Evolutionary conservation across 2,113 vertebrate species (phyloP), one percentile per base, ranked within the genome.

Genomic region (Melozone crissalis): DNA sequence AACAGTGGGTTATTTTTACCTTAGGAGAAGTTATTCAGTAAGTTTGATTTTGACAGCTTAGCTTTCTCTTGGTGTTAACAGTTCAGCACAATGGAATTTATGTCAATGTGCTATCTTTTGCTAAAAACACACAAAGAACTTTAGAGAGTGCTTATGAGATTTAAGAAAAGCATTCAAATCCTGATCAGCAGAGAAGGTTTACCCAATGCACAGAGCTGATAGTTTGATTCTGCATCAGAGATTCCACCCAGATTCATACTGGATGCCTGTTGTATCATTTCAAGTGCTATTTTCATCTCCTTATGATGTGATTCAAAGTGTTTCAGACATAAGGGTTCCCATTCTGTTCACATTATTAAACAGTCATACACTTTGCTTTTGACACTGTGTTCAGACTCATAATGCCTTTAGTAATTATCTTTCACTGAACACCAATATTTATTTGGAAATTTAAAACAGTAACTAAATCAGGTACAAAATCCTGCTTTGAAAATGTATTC

Each of bases 351-450:
- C 44, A 41, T 67, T 93, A 87, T 75, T 89, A 82, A 92, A 84
- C 51, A 81, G 57, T 41, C 41, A 58, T 8, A 77, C 37, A 49
- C 72, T 91, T 89, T 91, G 66, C 52, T 96, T 95, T 89, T 91
- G 66, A 89, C 69, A 73, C 69, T 75, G 67, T 87, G 74, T 58
- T 73, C 81, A 89, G 47, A 54, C 46, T 92, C 44, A 19, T 87
- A 87, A 84, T 46, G 71, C 61, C 78, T 89, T 58, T 41, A 73
- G 58, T 82, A 93, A 95, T 91, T 91, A 79, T 41, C 73, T 84
- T 68, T 55, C 58, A 41, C 52, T 73, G n/a, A 95, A 59, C 49
- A n/a, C 69, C 80, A 94, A 62, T 91, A 96, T 91, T 94, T 94
- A 72, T 91, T 93, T 87, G 73, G 54, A 94, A 95, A 89, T 95